Evolutionary conservation across 2,797 vertebrate species (phyloP).

Genomic region (Eulemur mongoz): DNA sequence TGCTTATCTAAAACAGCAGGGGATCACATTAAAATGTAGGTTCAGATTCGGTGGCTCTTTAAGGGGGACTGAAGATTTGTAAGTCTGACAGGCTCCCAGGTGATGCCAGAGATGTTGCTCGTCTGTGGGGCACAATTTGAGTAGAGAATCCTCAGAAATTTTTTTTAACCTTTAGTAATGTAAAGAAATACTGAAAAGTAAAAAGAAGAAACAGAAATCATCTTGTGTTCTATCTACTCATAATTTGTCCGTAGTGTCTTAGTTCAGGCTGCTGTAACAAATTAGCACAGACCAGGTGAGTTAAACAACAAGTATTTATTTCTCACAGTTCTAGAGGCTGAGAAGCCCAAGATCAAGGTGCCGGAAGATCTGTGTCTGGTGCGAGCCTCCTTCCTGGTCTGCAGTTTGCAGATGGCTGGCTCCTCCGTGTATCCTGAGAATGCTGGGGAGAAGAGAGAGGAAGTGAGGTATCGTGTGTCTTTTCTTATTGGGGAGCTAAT

Average conservation of each 20-base stretch:
- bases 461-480: background rate
- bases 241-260: background rate
- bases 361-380: background rate
- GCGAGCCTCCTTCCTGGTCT: background rate
- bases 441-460: background rate
- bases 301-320: background rate
- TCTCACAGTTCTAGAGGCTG: background rate
- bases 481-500: background rate
- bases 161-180: background rate
- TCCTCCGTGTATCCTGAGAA: background rate
- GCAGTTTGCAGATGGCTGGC: too few species aligned
- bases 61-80: fast-evolving
- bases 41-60: background rate
- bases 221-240: background rate
- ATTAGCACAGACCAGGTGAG: background rate
- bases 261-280: background rate
- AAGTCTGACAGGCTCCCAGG: background rate
- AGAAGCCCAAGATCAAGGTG: background rate
- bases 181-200: background rate
- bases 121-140: too few species aligned
- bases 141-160: background rate
- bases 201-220: background rate
- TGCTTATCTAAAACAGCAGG: background rate
- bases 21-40: background rate
- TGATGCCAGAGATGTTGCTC: fast-evolving